Percentiles rank a stretch among this genome's conserved stretches.
Conservation (phyloP, 1,140 invertebrate genomes). For the Calliopsis andreniformis region DNA sequence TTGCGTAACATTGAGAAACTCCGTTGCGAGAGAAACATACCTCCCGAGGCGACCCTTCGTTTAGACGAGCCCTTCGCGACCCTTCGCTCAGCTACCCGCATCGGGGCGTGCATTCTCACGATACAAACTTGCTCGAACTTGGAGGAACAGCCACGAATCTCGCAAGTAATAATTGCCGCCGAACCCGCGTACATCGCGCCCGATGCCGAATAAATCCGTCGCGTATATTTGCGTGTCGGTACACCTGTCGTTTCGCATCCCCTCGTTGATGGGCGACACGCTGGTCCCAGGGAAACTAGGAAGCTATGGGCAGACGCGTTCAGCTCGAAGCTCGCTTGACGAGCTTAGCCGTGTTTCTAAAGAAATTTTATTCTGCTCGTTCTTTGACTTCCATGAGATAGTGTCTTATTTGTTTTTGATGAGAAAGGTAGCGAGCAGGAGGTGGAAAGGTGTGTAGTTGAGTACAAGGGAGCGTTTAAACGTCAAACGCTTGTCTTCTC, state of each 20-base stretch:
- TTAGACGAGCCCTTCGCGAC: conserved; percentile 37
- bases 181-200: conserved; percentile 12
- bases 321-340: too few species aligned
- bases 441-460: background rate
- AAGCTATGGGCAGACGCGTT: too few species aligned
- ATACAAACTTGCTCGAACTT: conserved; percentile 53
- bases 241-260: background rate
- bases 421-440: too few species aligned
- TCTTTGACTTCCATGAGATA: too few species aligned
- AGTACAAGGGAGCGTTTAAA: too few species aligned
- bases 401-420: too few species aligned
- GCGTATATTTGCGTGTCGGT: background rate
- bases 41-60: conserved; percentile 31
- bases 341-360: too few species aligned
- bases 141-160: conserved; percentile 26
- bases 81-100: background rate
- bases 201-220: background rate
- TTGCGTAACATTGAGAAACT: conserved; percentile 19
- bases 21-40: conserved; percentile 5
- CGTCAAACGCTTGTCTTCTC: too few species aligned
- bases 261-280: background rate
- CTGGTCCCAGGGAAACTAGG: conserved; percentile 5
- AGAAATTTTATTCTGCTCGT: too few species aligned
- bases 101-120: conserved; percentile 7
- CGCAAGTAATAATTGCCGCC: conserved; percentile 47